Percentiles rank a stretch among this genome's conserved stretches.
These are phyloP conservation scores for Sebastes jordani DNA, from an alignment of 2,797 vertebrate genomes.

Conservation along the genomic window DNA sequence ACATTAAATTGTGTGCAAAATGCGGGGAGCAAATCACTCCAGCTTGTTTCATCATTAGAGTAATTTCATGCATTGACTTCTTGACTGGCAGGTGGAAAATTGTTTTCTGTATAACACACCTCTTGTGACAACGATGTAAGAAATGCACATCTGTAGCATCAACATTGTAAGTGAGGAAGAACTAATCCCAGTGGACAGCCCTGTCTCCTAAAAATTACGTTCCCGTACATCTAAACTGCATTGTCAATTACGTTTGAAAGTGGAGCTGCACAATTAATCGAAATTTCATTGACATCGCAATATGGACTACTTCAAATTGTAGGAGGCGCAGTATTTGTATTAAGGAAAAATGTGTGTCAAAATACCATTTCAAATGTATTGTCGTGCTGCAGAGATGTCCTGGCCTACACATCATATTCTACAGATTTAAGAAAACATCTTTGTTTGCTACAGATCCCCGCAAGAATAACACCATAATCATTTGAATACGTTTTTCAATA, in stretches of 20 bases:
- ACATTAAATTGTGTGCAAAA: constrained; percentile 25
- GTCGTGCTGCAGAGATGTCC: no score
- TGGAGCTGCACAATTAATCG: background rate
- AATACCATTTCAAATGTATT: background rate
- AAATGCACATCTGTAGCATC: background rate
- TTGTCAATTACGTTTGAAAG: background rate
- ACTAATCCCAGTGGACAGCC: background rate
- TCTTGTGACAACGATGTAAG: background rate
- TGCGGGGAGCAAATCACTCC: background rate
- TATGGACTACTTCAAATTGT: background rate
- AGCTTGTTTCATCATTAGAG: constrained; percentile 44
- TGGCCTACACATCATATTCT: no score
- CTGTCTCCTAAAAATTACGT: background rate
- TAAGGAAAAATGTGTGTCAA: background rate
- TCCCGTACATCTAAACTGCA: background rate
- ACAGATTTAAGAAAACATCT: no score
- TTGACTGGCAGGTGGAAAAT: constrained; percentile 53
- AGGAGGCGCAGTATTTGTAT: background rate
- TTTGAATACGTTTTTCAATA: no score
- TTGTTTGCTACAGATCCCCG: no score
- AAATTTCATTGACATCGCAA: background rate
- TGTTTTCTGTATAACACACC: constrained; percentile 39
- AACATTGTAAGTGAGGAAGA: background rate
- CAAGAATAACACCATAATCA: no score
- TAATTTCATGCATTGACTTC: constrained; percentile 54